Evolutionary conservation across 2,113 vertebrate genomes (phyloP), one percentile per base, ranked within the genome.

Genomic region (Gobius niger): DNA sequence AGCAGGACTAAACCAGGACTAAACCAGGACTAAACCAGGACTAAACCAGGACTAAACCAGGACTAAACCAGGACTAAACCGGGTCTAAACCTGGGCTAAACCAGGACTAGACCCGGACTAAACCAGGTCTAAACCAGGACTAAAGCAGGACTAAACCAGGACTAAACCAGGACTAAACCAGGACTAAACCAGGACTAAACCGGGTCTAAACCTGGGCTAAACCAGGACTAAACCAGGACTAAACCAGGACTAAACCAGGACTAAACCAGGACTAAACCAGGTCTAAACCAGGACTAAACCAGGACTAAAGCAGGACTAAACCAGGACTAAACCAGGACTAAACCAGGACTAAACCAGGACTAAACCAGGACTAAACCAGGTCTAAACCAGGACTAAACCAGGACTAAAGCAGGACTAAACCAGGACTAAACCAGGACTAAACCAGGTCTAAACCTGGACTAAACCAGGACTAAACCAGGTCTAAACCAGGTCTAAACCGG

Each of bases 71-170:
- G 52, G 16, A 11, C 52, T 54, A 24, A 54, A 24, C 18, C 52
- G 24, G 52, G 18, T 24, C 24, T 24, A 34, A 71, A 56, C 1
- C 68, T 78, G 83, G 46, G 63, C 69, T 52, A 24, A 19, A 7
- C 24, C 2, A 40, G 54, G 19, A 3, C 54, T 13, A 15, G 15
- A 60, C 24, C 19, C 13, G 19, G 2, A 5, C 54, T 57, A 9
- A 57, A 57, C 54, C 14, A 10, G 7, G 0, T 1, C 41, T 5
- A 18, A 7, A n/a, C 61, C 62, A 46, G 57, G 6, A 2, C 40
- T 15, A 16, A 60, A 60, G 1, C 34, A 41, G 6, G 24, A 4
- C 18, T 9, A 19, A 71, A 54, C 1, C 70, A 80, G 85, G 49
- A 68, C 72, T 49, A 24, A 24, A 8, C 44, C 4, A n/a, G 16